These are phyloP conservation scores for Diplodus puntazzo DNA, from an alignment of 2,797 vertebrate genomes.

Conservation along the genomic window DNA sequence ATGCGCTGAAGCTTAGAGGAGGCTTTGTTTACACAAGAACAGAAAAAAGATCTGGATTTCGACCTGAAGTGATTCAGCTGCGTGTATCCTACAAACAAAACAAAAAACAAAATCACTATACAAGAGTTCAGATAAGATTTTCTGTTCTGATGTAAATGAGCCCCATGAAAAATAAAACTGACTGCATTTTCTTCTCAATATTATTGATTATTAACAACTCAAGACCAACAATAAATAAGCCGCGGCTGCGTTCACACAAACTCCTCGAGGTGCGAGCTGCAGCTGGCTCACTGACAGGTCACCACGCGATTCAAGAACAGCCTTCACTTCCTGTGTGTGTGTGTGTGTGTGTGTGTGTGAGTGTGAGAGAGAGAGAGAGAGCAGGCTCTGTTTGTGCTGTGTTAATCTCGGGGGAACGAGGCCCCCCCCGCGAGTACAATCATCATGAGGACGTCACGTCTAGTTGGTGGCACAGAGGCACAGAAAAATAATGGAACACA, in stretches of 20 bases:
- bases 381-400: constrained; percentile 42
- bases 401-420: constrained; percentile 13
- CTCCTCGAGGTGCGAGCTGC: constrained; percentile 6
- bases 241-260: constrained; percentile 8
- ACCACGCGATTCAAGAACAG: constrained; percentile 1
- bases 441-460: constrained; percentile 42
- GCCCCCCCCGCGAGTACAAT: constrained; percentile 56
- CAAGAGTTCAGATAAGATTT: constrained; percentile 7
- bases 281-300: constrained; percentile 9
- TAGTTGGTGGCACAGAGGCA: constrained; percentile 55
- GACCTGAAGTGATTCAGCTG: constrained; percentile 33
- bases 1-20: constrained; percentile 36
- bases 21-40: constrained; percentile 38
- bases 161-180: neutral
- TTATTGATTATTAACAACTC: neutral
- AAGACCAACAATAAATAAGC: constrained; percentile 3
- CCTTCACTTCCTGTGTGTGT: neutral
- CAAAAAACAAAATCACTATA: neutral
- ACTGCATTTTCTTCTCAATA: neutral
- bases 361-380: neutral
- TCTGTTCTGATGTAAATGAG: constrained; percentile 32
- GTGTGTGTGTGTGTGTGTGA: neutral
- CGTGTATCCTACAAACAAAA: constrained; percentile 2
- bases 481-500: constrained; percentile 24
- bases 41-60: constrained; percentile 12